Conservation (phyloP, 1,140 invertebrate species). For the Heliothis virescens region DNA sequence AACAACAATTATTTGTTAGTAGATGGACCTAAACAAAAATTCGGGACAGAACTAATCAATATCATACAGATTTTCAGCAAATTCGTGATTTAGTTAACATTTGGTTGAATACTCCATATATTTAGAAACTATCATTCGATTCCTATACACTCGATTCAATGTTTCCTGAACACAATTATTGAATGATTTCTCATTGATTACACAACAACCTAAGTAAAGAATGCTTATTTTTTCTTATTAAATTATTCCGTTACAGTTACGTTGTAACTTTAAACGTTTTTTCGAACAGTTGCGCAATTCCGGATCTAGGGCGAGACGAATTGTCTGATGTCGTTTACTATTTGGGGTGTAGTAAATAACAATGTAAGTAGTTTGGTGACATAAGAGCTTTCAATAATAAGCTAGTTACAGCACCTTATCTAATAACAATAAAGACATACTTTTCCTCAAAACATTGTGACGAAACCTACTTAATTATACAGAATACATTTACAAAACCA, state of each 20-base stretch:
- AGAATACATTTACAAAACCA: no score
- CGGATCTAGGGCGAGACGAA: slow-evolving; percentile 68
- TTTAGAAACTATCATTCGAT: no score
- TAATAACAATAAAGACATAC: slow-evolving; percentile 11
- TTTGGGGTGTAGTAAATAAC: slow-evolving; percentile 45
- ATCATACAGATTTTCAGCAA: no score
- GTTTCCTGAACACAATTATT: slow-evolving; percentile 18
- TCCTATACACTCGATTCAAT: background rate
- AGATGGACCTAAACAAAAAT: no score
- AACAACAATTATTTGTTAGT: no score
- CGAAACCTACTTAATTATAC: background rate
- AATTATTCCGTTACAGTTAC: slow-evolving; percentile 59
- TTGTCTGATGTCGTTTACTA: slow-evolving; percentile 51
- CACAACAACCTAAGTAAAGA: slow-evolving; percentile 30
- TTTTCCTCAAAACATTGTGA: background rate
- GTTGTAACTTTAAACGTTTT: slow-evolving; percentile 58
- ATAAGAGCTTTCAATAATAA: slow-evolving; percentile 57
- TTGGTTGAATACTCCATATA: no score
- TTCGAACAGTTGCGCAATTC: slow-evolving; percentile 61
- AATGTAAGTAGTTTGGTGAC: slow-evolving; percentile 51
- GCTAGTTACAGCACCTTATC: slow-evolving; percentile 1
- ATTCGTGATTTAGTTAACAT: no score
- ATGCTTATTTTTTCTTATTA: slow-evolving; percentile 60
- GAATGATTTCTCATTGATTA: slow-evolving; percentile 24
- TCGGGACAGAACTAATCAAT: no score